A percentile compares a stretch with the other conserved stretches of the same genome.
These are phyloP conservation scores for Synanthedon formicaeformis DNA, from an alignment of 2,888 invertebrate genomes.

Conservation along the genomic window DNA sequence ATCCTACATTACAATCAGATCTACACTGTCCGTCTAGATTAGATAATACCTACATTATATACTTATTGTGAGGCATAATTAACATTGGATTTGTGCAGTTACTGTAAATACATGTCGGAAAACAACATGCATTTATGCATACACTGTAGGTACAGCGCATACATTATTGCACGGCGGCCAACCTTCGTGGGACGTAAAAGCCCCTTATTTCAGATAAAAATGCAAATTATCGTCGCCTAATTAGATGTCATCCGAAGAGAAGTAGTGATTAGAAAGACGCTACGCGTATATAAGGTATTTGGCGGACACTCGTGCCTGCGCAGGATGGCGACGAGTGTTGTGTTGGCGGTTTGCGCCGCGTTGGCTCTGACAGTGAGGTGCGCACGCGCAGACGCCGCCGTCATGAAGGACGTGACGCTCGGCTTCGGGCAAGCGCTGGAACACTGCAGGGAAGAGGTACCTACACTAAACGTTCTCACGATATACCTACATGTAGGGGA, in stretches of 20 bases:
- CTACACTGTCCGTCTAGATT: no score
- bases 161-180: not conserved
- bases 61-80: no score
- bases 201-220: not conserved
- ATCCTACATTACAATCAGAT: no score
- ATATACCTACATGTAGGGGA: not conserved
- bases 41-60: no score
- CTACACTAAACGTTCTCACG: conserved; percentile 2
- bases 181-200: not conserved
- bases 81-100: no score
- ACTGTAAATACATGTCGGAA: no score
- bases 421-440: conserved; percentile 59
- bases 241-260: not conserved
- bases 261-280: no score
- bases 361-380: conserved; percentile 3
- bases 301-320: no score
- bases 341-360: conserved; percentile 5
- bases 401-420: conserved; percentile 59
- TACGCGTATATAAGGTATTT: no score
- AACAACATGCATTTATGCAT: no score
- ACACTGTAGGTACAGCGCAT: no score
- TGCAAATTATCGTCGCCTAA: not conserved
- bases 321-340: not conserved
- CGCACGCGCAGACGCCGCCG: conserved; percentile 20
- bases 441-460: conserved; percentile 49